Evolutionary conservation across 2,113 vertebrate genomes (phyloP).

Genomic region (Dermatemys mawii): DNA sequence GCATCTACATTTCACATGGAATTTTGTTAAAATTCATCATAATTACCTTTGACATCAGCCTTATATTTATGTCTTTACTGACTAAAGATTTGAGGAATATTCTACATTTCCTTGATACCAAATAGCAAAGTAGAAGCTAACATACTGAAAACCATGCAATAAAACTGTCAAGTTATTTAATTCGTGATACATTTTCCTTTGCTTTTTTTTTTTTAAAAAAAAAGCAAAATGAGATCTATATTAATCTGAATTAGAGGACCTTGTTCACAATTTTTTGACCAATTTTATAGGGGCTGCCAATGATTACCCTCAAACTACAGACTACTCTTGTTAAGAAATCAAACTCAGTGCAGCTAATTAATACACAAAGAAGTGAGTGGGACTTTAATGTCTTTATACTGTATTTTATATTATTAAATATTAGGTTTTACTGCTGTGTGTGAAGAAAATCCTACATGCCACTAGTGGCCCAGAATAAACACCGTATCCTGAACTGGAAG

Average conservation of each 20-base stretch:
- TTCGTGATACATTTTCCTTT: not conserved
- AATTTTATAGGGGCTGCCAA: not conserved
- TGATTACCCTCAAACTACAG: slow-evolving; percentile 16
- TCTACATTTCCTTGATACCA: not conserved
- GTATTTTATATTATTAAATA: not conserved
- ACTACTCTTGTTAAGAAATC: not conserved
- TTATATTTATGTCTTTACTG: not conserved
- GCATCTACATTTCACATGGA: not conserved
- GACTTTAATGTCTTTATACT: not conserved
- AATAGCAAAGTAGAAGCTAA: not conserved
- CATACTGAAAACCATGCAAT: not conserved
- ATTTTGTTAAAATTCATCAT: slow-evolving; percentile 19
- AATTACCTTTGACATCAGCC: slow-evolving; percentile 12
- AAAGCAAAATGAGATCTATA: not conserved
- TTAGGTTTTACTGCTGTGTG: not conserved
- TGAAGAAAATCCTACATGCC: not conserved
- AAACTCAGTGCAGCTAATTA: slow-evolving; percentile 8
- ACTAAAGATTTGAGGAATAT: not conserved
- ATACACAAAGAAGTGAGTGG: not conserved
- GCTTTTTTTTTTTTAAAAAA: not conserved
- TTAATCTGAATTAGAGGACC: slow-evolving; percentile 12
- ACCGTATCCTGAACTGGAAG: not conserved
- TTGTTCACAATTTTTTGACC: not conserved
- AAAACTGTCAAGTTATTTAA: not conserved
- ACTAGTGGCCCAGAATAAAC: rapidly evolving